Evolutionary conservation across 2,888 invertebrate genomes (phyloP), one percentile per base, ranked within the genome.

Genomic region (Abrostola tripartita): DNA sequence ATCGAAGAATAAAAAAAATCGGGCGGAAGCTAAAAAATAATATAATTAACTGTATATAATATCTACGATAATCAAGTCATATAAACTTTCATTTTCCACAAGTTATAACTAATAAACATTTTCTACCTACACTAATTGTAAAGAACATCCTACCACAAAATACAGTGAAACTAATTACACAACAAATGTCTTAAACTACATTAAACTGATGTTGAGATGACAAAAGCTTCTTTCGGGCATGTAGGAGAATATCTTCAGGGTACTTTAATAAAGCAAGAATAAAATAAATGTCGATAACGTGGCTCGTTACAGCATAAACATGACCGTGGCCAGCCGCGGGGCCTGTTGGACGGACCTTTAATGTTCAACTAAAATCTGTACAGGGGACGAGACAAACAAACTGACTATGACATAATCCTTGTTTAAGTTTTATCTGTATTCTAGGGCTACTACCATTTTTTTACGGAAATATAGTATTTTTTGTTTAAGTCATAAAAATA

Each of bases 291-390:
- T 68, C 74, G 70, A 68, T 57, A 57, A 0, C 55, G 55, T 72
- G 69, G 74, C 68, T 82, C 63, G 37, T 74, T 81, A 64, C 61
- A 49, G 65, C 52, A 60, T 63, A 51, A 74, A 78, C 77, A 79
- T 61, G 71, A 12, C 62, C 71, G 42, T 14, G 60, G 68, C 64
- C 74, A 5, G 75, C 80, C 74, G 37, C 37, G 49, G 78, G 79
- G 74, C 60, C 42, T 41, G 60, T 62, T 38, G 68, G 69, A 57
- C 65, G 44, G 58, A 53, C 49, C 64, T 67, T 69, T 63, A 24
- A 65, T 61, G 58, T 67, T 44, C 14, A 35, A 50, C 51, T 55
- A 44, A 53, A 47, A 44, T 49, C 49, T 14, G 53, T 47, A 1
- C 52, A 10, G 60, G 54, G 74, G 64, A 40, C 53, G 42, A 63